Conservation (phyloP, 2,888 invertebrate genomes). For the Lobophora halterata region DNA sequence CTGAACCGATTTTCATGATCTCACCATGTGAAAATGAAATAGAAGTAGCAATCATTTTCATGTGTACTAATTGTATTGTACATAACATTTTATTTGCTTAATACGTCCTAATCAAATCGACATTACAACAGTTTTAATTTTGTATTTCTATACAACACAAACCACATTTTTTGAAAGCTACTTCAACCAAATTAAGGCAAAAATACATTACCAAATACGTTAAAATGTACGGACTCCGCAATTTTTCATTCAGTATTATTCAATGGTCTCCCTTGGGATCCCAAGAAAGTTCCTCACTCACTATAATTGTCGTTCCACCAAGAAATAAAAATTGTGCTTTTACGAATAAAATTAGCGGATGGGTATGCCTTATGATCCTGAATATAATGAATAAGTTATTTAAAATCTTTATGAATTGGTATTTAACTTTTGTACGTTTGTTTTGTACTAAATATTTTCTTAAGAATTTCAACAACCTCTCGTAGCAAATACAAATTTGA, state of each 20-base stretch:
- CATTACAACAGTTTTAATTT: conserved; percentile 2
- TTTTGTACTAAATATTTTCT: too few species aligned
- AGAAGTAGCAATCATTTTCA: too few species aligned
- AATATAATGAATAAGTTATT: too few species aligned
- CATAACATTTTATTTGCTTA: too few species aligned
- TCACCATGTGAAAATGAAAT: too few species aligned
- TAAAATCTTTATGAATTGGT: background rate
- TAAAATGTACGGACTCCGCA: conserved; percentile 31
- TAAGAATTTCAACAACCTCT: too few species aligned
- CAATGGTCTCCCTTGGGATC: conserved; percentile 38
- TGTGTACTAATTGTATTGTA: too few species aligned
- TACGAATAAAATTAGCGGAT: conserved; percentile 39
- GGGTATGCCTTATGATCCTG: too few species aligned
- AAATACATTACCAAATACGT: conserved; percentile 22
- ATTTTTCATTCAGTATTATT: conserved; percentile 43
- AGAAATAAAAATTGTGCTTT: conserved; percentile 39
- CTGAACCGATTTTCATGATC: too few species aligned
- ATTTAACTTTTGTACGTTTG: too few species aligned
- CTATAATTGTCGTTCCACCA: conserved; percentile 53
- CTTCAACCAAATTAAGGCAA: conserved; percentile 1
- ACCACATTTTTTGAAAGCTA: conserved; percentile 2
- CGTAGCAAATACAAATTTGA: too few species aligned
- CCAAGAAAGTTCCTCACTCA: conserved; percentile 55
- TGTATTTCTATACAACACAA: background rate
- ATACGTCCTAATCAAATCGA: too few species aligned